phyloP scores from a whole-genome alignment of 2,797 vertebrate species.

The Leptodactylus fallax region DNA sequence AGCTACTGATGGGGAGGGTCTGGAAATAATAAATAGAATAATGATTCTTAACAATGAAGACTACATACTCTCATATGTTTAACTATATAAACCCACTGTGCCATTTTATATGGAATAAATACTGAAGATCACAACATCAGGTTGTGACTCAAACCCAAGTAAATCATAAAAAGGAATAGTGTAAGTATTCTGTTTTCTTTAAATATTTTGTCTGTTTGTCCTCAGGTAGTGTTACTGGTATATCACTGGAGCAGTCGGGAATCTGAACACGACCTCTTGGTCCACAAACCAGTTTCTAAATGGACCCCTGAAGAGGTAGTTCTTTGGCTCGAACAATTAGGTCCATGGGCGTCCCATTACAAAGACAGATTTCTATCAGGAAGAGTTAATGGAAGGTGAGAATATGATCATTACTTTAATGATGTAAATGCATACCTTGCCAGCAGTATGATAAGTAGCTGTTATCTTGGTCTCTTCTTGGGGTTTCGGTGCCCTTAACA shows the following conservation, averaged over 20 bases:
- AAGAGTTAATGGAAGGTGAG: conserved; percentile 92
- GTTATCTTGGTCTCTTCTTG: too few relatives aligned
- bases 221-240: conserved; percentile 88
- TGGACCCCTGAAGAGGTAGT: conserved; percentile 90
- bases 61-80: too few relatives aligned
- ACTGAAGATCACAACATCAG: background rate
- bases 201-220: background rate
- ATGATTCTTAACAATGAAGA: too few relatives aligned
- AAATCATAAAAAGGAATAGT: background rate
- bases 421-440: too few relatives aligned
- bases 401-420: too few relatives aligned
- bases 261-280: conserved; percentile 84
- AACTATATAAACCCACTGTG: too few relatives aligned
- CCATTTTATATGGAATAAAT: background rate
- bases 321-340: conserved; percentile 89
- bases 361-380: conserved; percentile 83
- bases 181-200: background rate
- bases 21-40: too few relatives aligned
- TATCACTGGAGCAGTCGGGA: conserved; percentile 91
- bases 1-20: too few relatives aligned
- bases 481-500: too few relatives aligned
- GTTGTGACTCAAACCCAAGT: background rate
- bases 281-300: conserved; percentile 86
- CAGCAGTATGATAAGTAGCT: too few relatives aligned
- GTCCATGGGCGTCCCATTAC: conserved; percentile 89